Conservation (phyloP, 2,888 invertebrate species). For the Ischnura elegans region DNA sequence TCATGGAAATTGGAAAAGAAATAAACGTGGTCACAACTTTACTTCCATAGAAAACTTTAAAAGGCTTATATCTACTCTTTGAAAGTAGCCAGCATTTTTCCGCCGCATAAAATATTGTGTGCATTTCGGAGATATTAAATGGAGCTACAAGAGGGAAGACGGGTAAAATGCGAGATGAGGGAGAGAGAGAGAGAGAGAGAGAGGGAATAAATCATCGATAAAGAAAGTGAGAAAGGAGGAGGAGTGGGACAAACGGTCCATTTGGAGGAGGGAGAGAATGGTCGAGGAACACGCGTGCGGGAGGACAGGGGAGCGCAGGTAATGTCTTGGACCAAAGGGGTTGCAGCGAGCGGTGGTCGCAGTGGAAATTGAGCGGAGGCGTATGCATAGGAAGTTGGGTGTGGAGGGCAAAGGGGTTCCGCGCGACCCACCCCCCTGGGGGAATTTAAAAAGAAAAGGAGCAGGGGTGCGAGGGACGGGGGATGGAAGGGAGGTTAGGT, state of each 20-base stretch:
- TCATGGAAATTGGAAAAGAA: too few species aligned
- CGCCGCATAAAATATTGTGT: too few species aligned
- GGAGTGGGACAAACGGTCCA: not conserved
- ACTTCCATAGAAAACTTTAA: too few species aligned
- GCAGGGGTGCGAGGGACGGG: too few species aligned
- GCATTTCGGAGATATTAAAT: too few species aligned
- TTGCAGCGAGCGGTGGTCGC: not conserved
- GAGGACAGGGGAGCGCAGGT: not conserved
- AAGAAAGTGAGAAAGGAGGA: not conserved
- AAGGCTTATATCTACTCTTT: too few species aligned
- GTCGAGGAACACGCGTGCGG: not conserved
- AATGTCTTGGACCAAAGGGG: not conserved
- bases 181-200: not conserved
- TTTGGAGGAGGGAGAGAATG: not conserved
- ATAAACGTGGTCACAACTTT: too few species aligned
- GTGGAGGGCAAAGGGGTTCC: conserved; percentile 20
- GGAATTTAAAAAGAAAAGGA: not conserved
- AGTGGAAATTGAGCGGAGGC: not conserved
- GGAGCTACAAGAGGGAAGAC: not conserved
- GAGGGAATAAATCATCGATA: not conserved
- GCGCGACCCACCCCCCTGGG: conserved; percentile 12
- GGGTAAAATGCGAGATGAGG: too few species aligned
- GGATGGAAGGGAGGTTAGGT: not conserved
- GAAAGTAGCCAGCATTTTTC: too few species aligned
- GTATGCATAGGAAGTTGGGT: conserved; percentile 1